Evolutionary conservation across 2,888 invertebrate species (phyloP).

Genomic region (Diabrotica balteata): DNA sequence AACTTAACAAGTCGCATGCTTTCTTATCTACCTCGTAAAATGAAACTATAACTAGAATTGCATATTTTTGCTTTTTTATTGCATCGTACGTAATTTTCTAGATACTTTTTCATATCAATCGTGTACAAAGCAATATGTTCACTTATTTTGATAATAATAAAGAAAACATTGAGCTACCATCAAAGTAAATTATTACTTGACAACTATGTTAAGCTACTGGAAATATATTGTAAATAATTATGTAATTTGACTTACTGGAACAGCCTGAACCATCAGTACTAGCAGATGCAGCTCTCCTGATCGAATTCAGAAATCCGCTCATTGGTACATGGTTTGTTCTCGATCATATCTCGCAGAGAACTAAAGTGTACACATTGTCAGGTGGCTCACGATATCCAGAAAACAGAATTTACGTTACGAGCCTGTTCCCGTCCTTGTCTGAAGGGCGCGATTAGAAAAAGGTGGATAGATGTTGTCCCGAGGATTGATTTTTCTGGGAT

Average conservation of each 20-base stretch:
- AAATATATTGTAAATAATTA: too few relatives aligned
- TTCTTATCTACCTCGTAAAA: too few relatives aligned
- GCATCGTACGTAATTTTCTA: too few relatives aligned
- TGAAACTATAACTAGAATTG: too few relatives aligned
- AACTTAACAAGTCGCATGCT: too few relatives aligned
- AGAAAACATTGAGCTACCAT: too few relatives aligned
- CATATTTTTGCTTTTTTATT: too few relatives aligned
- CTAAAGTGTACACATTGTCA: constrained; percentile 34
- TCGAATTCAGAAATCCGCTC: constrained; percentile 59
- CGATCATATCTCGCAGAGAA: constrained; percentile 44
- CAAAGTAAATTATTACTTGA: too few relatives aligned
- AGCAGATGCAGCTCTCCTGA: constrained; percentile 55
- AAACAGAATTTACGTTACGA: constrained; percentile 3
- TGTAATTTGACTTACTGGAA: constrained; percentile 35
- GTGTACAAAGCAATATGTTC: too few relatives aligned
- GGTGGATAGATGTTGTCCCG: neutral
- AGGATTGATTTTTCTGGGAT: constrained; percentile 11
- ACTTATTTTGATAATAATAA: too few relatives aligned
- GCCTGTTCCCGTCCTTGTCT: neutral
- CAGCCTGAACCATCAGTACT: constrained; percentile 38
- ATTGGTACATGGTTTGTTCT: constrained; percentile 52
- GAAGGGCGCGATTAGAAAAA: neutral
- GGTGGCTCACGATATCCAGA: constrained; percentile 5
- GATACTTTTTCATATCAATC: too few relatives aligned
- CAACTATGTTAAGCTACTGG: too few relatives aligned